Evolutionary conservation across 1,140 invertebrate species (phyloP), one percentile per base, ranked within the genome.

Genomic region (Mactra quadrangularis): DNA sequence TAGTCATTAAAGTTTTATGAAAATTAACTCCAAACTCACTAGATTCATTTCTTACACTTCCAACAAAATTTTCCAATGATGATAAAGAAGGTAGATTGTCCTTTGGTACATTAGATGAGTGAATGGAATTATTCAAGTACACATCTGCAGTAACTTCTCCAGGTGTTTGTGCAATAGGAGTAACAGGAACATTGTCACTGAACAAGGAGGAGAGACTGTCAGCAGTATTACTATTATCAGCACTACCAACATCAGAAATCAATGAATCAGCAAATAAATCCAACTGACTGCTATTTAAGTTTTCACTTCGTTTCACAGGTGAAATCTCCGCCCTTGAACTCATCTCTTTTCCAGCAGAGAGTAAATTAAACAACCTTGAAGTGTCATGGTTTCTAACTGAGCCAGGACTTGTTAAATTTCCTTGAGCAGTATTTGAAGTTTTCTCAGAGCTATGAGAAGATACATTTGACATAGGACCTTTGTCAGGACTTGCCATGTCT

Each of bases 1-100:
- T 33, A 17, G 19, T 59, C 29, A 38, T 22, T 31, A 35, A 45
- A 22, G 74, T 47, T 50, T 81, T 74, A 31, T 52, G 29, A 33
- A 82, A 82, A 55, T 82, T 72, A 19, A 82, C 79, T 13, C 84
- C 84, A 85, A 59, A 85, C 19, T 70, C 77, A 52, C 38, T 19
- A 27, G 76, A 50, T n/a, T 64, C 77, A 62, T 70, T 72, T 31
- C 47, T 82, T 17, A 85, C 84, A 70, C 79, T 82, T 15, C 64
- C 60, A 15, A 85, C 84, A 57, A 85, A 64, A 50, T 47, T 75
- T 27, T 76, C 64, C n/a, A 85, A 64, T 55, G 62, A 82, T 33
- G 77, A 68, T 22, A 85, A 57, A 19, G 71, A 81, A 25, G 83
- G 57, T 35, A 60, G 41, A 31, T 41, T 35, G 57, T 55, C 50